These are phyloP conservation scores for Pelecanoides urinatrix DNA, from an alignment of 2,113 vertebrate species.

Conservation along the genomic window DNA sequence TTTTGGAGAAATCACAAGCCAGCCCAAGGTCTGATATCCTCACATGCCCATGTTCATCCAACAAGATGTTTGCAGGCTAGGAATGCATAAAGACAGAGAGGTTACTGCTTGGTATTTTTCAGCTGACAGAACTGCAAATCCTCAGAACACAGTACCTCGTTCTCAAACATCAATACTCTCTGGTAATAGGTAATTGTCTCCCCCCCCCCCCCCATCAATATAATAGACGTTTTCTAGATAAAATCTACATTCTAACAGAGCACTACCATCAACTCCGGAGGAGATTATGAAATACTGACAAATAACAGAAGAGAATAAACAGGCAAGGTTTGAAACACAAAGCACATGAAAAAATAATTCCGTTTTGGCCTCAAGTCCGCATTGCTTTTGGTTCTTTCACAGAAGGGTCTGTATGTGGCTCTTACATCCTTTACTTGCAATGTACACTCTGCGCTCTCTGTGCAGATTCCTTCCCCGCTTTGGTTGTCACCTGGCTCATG, in stretches of 20 bases:
- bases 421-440: not conserved
- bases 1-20: constrained; percentile 97
- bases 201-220: not conserved
- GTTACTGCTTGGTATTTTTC: not conserved
- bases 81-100: not conserved
- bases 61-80: constrained; percentile 94
- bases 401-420: not conserved
- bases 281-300: not conserved
- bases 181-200: not conserved
- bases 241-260: not conserved
- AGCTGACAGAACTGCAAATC: not conserved
- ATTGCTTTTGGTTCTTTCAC: not conserved
- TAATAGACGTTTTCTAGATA: not conserved
- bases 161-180: not conserved
- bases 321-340: not conserved
- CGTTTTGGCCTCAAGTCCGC: not conserved
- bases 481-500: not conserved
- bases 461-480: not conserved
- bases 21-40: constrained; percentile 97
- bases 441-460: not conserved
- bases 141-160: not conserved
- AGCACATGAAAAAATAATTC: not conserved
- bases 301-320: not conserved
- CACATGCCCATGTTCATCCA: constrained; percentile 94
- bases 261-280: not conserved